Evolutionary conservation across 2,113 vertebrate genomes (phyloP).

Genomic region (Nansenia antarctica): DNA sequence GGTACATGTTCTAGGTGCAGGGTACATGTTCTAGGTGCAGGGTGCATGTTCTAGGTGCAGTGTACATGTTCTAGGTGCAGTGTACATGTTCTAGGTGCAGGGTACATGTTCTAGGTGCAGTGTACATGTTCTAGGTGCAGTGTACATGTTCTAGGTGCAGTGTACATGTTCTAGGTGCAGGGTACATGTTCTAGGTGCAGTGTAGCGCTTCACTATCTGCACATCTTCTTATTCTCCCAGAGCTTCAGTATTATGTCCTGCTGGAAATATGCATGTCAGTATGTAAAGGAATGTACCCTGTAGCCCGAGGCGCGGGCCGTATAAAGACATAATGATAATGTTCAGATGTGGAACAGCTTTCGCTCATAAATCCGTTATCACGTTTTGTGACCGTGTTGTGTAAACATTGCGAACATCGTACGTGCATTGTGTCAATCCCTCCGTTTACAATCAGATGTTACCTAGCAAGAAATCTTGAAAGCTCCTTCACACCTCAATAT

Average conservation of each 20-base stretch:
- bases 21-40: too few relatives aligned
- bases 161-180: too few relatives aligned
- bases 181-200: too few relatives aligned
- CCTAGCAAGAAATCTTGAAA: neutral
- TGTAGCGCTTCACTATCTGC: neutral
- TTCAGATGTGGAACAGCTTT: conserved; percentile 2
- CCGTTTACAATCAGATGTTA: neutral
- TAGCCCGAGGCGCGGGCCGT: neutral
- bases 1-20: too few relatives aligned
- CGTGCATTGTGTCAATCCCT: neutral
- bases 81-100: too few relatives aligned
- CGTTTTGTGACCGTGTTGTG: neutral
- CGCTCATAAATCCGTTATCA: neutral
- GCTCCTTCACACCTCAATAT: neutral
- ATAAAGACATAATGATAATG: conserved; percentile 2
- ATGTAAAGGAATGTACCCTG: neutral
- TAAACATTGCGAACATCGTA: neutral
- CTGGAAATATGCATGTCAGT: neutral
- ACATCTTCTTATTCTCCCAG: too few relatives aligned
- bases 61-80: too few relatives aligned
- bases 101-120: too few relatives aligned
- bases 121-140: too few relatives aligned
- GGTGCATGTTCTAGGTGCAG: too few relatives aligned
- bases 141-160: too few relatives aligned
- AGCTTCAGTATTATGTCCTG: neutral